A percentile compares a stretch with the other conserved stretches of the same genome.
Evolutionary conservation across 1,140 invertebrate species (phyloP).

Genomic region (Leptonema lineaticorne): DNA sequence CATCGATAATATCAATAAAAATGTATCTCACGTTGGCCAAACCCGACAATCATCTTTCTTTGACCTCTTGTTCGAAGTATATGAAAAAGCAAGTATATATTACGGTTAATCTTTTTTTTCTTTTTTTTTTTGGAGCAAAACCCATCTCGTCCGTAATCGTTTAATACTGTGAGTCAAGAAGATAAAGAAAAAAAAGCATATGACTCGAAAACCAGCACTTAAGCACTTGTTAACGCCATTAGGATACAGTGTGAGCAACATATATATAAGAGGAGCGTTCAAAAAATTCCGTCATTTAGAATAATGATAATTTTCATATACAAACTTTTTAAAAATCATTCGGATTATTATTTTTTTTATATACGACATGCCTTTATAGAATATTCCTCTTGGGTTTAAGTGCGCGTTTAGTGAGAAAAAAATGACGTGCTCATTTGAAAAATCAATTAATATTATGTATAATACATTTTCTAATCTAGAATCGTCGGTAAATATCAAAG

Average conservation of each 20-base stretch:
- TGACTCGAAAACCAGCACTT: constrained; percentile 19
- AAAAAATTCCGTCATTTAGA: too few species aligned
- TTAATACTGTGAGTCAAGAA: constrained; percentile 10
- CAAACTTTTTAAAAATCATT: too few species aligned
- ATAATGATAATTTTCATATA: too few species aligned
- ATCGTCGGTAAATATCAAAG: constrained; percentile 32
- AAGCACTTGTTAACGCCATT: constrained; percentile 29
- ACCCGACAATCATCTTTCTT: constrained; percentile 19
- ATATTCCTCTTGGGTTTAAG: too few species aligned
- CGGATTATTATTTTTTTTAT: too few species aligned
- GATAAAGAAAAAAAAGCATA: not conserved
- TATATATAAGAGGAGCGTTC: too few species aligned
- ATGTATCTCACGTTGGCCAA: constrained; percentile 19
- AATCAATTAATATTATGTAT: constrained; percentile 39
- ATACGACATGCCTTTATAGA: too few species aligned
- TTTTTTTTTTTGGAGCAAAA: constrained; percentile 11
- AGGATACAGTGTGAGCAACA: constrained; percentile 20
- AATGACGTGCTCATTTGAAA: constrained; percentile 22
- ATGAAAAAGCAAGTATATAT: constrained; percentile 11
- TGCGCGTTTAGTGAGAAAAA: constrained; percentile 12
- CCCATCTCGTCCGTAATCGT: constrained; percentile 16
- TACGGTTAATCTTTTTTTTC: constrained; percentile 11
- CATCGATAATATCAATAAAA: constrained; percentile 18
- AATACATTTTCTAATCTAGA: constrained; percentile 32
- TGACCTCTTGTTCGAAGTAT: constrained; percentile 1